These are phyloP conservation scores for Hypolimnas misippus DNA, from an alignment of 2,888 invertebrate species.

Conservation along the genomic window DNA sequence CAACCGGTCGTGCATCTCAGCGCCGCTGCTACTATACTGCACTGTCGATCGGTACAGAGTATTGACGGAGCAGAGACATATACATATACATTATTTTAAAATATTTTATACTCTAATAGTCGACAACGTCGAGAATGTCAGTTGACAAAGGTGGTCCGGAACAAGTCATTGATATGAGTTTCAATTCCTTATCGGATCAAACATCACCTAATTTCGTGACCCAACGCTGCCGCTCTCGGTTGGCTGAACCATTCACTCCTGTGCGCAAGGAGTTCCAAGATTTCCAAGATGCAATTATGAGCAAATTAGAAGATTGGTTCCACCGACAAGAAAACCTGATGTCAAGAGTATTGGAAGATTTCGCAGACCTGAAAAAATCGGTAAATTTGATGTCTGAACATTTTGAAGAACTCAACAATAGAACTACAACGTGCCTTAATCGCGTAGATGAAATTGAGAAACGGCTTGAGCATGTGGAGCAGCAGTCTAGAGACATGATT, in stretches of 20 bases:
- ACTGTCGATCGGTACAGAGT: no score
- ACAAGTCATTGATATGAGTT: background rate
- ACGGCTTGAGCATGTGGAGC: background rate
- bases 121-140: no score
- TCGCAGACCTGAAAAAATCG: background rate
- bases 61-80: no score
- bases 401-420: conserved; percentile 3
- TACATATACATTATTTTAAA: no score
- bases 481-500: background rate
- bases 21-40: background rate
- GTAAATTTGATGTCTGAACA: background rate
- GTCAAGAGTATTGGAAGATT: background rate
- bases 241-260: no score
- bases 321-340: background rate
- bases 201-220: background rate
- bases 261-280: background rate
- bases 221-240: background rate
- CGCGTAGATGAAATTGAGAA: background rate
- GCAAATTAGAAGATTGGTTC: background rate
- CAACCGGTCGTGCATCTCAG: background rate
- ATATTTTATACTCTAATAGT: no score
- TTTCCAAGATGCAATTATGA: background rate
- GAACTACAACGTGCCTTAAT: no score
- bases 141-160: background rate
- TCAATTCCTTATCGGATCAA: background rate